Conservation (phyloP, 2,113 vertebrate genomes). For the Urocitellus parryii region DNA sequence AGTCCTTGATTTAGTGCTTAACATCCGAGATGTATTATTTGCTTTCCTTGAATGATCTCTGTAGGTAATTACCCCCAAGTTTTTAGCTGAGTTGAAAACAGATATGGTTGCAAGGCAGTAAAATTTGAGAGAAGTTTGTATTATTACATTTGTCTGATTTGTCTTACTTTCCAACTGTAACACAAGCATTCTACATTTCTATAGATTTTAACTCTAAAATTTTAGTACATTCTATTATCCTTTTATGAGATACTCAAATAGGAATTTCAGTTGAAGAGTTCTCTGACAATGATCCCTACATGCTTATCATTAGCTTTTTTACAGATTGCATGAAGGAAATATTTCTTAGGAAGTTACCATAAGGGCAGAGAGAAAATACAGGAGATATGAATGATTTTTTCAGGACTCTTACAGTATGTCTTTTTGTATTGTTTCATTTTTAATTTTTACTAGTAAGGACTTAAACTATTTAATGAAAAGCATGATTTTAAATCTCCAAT, state of each 20-base stretch:
- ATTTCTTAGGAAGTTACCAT: neutral
- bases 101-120: neutral
- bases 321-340: neutral
- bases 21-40: neutral
- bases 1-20: neutral
- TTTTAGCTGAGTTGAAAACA: neutral
- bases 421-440: neutral
- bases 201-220: neutral
- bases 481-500: neutral
- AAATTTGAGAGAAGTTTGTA: neutral
- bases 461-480: neutral
- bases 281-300: neutral
- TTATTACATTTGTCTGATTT: neutral
- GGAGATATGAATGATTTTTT: neutral
- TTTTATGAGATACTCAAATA: slow-evolving; percentile 1
- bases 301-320: neutral
- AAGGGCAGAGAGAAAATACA: neutral
- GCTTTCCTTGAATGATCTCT: neutral
- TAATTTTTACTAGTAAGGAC: neutral
- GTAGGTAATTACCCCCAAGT: neutral
- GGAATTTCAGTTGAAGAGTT: neutral
- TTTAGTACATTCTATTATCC: neutral
- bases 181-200: neutral
- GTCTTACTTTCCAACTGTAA: neutral
- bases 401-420: neutral